Conservation (phyloP, 2,113 vertebrate species). For the Muntiacus reevesi region DNA sequence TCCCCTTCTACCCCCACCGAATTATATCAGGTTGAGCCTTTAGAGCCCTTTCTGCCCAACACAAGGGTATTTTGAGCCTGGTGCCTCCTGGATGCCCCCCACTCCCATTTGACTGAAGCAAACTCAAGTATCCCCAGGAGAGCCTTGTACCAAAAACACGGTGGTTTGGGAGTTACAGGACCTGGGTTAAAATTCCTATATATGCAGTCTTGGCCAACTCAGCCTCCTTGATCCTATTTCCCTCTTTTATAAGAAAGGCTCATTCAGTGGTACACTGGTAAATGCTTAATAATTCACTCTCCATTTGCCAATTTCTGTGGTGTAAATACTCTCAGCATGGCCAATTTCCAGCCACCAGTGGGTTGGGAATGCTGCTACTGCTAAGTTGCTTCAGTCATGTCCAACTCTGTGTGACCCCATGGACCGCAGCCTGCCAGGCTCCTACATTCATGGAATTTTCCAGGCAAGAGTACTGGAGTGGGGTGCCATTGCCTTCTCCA, state of each 20-base stretch:
- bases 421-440: too few species aligned
- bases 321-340: neutral
- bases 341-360: neutral
- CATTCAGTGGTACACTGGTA: neutral
- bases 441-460: too few species aligned
- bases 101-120: neutral
- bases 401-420: too few species aligned
- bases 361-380: too few species aligned
- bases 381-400: too few species aligned
- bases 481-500: too few species aligned
- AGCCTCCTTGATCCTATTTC: neutral
- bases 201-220: neutral
- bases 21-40: neutral
- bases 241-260: neutral
- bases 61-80: neutral
- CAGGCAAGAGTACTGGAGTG: too few species aligned
- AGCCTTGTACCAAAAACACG: neutral
- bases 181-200: neutral
- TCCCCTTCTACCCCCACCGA: neutral
- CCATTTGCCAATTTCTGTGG: neutral
- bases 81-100: neutral
- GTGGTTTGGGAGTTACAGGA: neutral
- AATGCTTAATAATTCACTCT: neutral
- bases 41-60: neutral
- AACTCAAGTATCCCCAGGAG: neutral